Percentiles rank a stretch among this genome's conserved stretches.
Evolutionary conservation across 1,140 invertebrate species (phyloP).

Genomic region (Dufourea novaeangliae): DNA sequence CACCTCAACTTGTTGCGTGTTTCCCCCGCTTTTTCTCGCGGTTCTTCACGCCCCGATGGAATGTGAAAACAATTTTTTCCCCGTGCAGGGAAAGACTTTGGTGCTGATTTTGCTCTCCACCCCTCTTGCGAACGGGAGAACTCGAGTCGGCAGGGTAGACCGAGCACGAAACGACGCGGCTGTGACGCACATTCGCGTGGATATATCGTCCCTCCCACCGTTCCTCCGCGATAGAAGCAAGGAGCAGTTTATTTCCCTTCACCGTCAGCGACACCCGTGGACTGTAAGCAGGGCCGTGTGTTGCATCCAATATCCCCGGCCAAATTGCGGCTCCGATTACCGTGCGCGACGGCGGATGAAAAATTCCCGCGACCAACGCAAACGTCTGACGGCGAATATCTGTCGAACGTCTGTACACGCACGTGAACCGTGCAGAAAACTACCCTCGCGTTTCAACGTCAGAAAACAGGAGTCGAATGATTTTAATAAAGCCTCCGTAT

Average conservation of each 20-base stretch:
- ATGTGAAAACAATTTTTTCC: neutral
- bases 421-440: no score
- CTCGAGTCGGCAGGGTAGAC: neutral
- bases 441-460: neutral
- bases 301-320: constrained; percentile 17
- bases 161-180: neutral
- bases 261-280: neutral
- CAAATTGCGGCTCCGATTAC: constrained; percentile 3
- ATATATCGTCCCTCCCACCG: neutral
- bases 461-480: neutral
- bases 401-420: neutral
- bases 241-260: neutral
- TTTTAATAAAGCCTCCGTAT: neutral
- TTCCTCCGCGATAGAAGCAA: no score
- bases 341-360: neutral
- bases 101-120: no score
- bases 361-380: constrained; percentile 1
- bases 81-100: no score
- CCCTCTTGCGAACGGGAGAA: neutral
- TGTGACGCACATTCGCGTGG: neutral
- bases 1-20: constrained; percentile 35
- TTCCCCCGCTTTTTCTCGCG: neutral
- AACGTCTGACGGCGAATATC: neutral
- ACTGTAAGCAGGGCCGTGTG: neutral
- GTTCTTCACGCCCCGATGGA: neutral